Percentiles rank a stretch among this genome's conserved stretches.
Evolutionary conservation across 2,113 vertebrate species (phyloP).

Genomic region (Taurulus bubalis): DNA sequence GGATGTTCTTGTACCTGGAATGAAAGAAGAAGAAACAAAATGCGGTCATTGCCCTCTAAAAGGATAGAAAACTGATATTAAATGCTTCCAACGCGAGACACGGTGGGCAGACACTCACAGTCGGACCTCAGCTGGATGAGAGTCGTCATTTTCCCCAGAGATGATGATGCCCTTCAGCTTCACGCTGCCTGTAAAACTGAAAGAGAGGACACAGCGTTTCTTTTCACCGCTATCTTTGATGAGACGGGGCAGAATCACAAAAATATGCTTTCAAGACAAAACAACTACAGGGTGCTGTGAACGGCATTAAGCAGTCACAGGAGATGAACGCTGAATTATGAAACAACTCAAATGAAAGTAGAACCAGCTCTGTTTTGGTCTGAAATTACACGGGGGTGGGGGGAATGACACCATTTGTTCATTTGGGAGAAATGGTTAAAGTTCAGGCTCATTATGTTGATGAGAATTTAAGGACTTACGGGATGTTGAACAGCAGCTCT

Average conservation of each 20-base stretch:
- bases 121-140: conserved; percentile 93
- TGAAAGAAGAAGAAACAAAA: neutral
- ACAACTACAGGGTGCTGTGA: neutral
- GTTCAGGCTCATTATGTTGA: neutral
- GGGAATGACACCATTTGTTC: no score
- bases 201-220: conserved; percentile 13
- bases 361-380: neutral
- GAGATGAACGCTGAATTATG: neutral
- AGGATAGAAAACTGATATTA: neutral
- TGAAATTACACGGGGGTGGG: neutral
- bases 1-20: conserved; percentile 93
- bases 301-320: neutral
- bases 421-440: neutral
- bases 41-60: neutral
- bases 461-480: conserved; percentile 84
- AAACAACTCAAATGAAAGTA: conserved; percentile 11
- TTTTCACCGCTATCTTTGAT: neutral
- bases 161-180: conserved; percentile 94
- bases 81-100: neutral
- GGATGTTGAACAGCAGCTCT: conserved; percentile 97
- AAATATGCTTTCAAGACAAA: neutral
- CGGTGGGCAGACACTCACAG: conserved; percentile 86
- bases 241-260: neutral
- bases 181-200: conserved; percentile 95
- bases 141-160: conserved; percentile 90